Conservation (phyloP, 2,888 invertebrate genomes). For the Apantesis nais region DNA sequence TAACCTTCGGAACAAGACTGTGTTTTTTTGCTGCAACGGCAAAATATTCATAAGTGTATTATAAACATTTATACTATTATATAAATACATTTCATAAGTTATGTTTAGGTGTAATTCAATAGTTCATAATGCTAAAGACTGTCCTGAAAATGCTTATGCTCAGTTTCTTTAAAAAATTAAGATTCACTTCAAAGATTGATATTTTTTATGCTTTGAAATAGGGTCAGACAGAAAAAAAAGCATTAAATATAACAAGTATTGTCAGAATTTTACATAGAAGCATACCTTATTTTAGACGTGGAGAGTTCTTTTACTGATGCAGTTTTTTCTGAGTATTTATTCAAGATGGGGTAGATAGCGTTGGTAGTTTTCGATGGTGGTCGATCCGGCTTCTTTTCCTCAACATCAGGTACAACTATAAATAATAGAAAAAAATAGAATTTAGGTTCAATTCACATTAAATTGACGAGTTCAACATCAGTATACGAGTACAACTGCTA, state of each 20-base stretch:
- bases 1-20: neutral
- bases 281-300: constrained; percentile 79
- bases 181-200: no score
- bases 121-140: no score
- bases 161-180: no score
- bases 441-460: neutral
- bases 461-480: neutral
- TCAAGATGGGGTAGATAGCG: constrained; percentile 73
- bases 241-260: neutral
- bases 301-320: constrained; percentile 78
- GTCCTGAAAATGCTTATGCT: no score
- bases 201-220: no score
- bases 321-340: constrained; percentile 80
- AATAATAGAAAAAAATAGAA: constrained; percentile 13
- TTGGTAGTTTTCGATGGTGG: constrained; percentile 71
- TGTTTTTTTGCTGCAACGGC: neutral
- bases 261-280: neutral
- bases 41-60: neutral
- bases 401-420: constrained; percentile 70
- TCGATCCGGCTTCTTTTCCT: constrained; percentile 80
- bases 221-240: no score
- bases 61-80: no score
- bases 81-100: no score
- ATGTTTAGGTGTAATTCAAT: no score
- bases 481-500: neutral